Percentiles rank a stretch among this genome's conserved stretches.
Evolutionary conservation across 2,888 invertebrate species (phyloP).

Genomic region (Hemithea aestivaria): DNA sequence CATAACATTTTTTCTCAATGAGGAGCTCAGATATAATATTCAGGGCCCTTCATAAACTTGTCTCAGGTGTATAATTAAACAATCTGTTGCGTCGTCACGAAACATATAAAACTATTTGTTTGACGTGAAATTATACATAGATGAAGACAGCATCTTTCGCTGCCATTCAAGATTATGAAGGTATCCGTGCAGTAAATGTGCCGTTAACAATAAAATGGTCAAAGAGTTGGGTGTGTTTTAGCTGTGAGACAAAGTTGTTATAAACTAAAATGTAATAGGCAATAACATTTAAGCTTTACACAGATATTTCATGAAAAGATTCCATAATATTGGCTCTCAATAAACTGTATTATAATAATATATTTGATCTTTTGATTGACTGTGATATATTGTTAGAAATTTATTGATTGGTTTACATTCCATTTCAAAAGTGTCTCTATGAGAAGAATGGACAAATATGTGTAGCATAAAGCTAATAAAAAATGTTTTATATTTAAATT

Average conservation of each 20-base stretch:
- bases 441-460: too few species aligned
- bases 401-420: too few species aligned
- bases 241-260: background rate
- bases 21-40: constrained; percentile 18
- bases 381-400: background rate
- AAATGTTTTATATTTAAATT: too few species aligned
- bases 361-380: background rate
- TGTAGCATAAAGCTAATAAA: too few species aligned
- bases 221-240: constrained; percentile 13
- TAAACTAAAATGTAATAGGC: background rate
- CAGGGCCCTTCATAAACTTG: constrained; percentile 17
- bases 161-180: constrained; percentile 37
- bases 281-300: too few species aligned
- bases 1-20: too few species aligned
- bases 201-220: constrained; percentile 46
- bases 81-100: constrained; percentile 41
- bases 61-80: constrained; percentile 27
- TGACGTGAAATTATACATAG: constrained; percentile 27
- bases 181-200: constrained; percentile 40
- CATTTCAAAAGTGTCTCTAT: too few species aligned
- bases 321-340: too few species aligned
- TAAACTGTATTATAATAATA: too few species aligned
- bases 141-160: constrained; percentile 35
- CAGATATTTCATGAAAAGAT: too few species aligned
- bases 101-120: constrained; percentile 35